Conservation (phyloP, 2,113 vertebrate species). For the Xiphias gladius region DNA sequence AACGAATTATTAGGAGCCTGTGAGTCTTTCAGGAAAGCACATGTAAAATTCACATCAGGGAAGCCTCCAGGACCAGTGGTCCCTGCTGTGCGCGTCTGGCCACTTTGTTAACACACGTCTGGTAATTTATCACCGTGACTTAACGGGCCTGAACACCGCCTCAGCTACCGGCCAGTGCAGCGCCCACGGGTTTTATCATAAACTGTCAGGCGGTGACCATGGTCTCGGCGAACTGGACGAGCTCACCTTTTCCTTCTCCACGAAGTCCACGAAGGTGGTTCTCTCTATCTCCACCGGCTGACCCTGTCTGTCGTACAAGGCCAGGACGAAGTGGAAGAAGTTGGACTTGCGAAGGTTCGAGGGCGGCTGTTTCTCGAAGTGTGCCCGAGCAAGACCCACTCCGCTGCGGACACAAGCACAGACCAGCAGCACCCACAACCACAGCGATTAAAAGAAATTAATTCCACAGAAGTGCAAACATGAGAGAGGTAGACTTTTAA, state of each 20-base stretch:
- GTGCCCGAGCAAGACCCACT: constrained; percentile 97
- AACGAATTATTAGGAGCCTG: constrained; percentile 1
- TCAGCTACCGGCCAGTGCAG: constrained; percentile 5
- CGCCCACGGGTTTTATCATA: not conserved
- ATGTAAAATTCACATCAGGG: constrained; percentile 43
- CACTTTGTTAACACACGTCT: constrained; percentile 50
- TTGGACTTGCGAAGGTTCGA: constrained; percentile 99
- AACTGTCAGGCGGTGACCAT: not conserved
- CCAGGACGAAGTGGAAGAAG: constrained; percentile 99
- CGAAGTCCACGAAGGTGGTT: constrained; percentile 95
- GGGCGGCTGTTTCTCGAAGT: constrained; percentile 99
- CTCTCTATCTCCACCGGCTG: constrained; percentile 99
- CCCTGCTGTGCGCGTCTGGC: constrained; percentile 63
- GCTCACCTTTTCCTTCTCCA: constrained; percentile 98
- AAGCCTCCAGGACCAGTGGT: constrained; percentile 38
- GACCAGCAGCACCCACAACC: constrained; percentile 68
- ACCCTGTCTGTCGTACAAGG: constrained; percentile 97
- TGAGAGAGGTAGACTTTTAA: not conserved
- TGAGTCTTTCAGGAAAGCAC: constrained; percentile 39
- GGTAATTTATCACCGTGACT: constrained; percentile 65
- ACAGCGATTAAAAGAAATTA: constrained; percentile 14
- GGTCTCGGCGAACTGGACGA: not conserved
- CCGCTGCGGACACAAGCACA: constrained; percentile 91
- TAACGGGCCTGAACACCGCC: constrained; percentile 32
- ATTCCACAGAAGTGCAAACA: not conserved